A percentile compares a stretch with the other conserved stretches of the same genome.
Conservation (phyloP, 2,113 vertebrate genomes). For the Orthonyx spaldingii region DNA sequence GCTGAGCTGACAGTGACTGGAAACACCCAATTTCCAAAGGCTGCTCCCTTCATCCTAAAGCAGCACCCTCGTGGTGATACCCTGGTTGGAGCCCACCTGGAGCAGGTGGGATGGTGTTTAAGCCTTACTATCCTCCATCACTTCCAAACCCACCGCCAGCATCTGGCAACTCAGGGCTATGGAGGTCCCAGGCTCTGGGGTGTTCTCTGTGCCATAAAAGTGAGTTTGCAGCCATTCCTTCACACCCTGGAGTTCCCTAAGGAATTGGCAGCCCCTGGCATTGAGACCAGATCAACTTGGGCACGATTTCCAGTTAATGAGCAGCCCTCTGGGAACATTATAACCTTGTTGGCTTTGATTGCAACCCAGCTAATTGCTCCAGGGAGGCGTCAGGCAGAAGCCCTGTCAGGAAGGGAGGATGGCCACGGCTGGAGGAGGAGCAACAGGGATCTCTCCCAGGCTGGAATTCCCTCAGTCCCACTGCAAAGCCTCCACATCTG, state of each 20-base stretch:
- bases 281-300: neutral
- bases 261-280: neutral
- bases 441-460: neutral
- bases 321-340: neutral
- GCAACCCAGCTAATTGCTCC: neutral
- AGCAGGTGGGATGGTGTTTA: neutral
- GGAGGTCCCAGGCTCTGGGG: neutral
- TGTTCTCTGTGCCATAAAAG: neutral
- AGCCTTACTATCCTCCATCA: neutral
- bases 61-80: accelerated
- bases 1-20: accelerated
- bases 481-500: neutral
- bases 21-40: neutral
- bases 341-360: neutral
- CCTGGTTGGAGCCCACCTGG: neutral
- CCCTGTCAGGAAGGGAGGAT: neutral
- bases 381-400: neutral
- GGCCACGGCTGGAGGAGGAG: neutral
- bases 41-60: neutral
- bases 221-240: neutral
- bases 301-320: neutral
- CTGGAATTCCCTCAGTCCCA: neutral
- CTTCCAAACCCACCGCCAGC: accelerated
- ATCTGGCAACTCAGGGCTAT: neutral
- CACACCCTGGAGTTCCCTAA: accelerated